A percentile compares a stretch with the other conserved stretches of the same genome.
Evolutionary conservation across 2,888 invertebrate genomes (phyloP).

Genomic region (Trisateles emortualis): DNA sequence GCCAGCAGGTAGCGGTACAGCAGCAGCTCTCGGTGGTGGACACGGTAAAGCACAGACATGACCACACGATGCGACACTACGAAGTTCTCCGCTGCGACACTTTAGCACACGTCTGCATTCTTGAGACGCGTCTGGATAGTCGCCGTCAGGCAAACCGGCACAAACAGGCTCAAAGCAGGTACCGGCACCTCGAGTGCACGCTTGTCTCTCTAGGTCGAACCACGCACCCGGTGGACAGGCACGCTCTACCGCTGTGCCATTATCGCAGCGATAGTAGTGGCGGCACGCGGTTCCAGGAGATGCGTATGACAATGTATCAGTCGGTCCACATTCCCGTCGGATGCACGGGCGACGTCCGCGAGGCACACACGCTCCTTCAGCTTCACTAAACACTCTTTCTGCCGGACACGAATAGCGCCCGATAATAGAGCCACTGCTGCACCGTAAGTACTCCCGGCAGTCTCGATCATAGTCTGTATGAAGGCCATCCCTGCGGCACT

Average conservation of each 20-base stretch:
- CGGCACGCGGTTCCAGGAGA: slow-evolving; percentile 86
- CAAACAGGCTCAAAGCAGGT: slow-evolving; percentile 88
- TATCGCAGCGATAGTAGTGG: slow-evolving; percentile 86
- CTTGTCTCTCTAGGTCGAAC: slow-evolving; percentile 85
- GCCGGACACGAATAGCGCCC: slow-evolving; percentile 72
- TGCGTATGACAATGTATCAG: slow-evolving; percentile 79
- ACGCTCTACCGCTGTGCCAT: slow-evolving; percentile 78
- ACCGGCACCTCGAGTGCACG: slow-evolving; percentile 83
- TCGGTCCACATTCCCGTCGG: slow-evolving; percentile 70
- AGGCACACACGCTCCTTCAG: slow-evolving; percentile 74
- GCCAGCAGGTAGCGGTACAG: slow-evolving; percentile 81
- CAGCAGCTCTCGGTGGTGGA: slow-evolving; percentile 74
- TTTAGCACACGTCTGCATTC: slow-evolving; percentile 83
- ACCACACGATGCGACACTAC: slow-evolving; percentile 68
- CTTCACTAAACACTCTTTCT: slow-evolving; percentile 77
- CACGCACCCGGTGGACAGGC: slow-evolving; percentile 84
- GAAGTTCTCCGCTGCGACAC: slow-evolving; percentile 81
- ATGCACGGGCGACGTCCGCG: slow-evolving; percentile 71
- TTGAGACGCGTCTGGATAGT: slow-evolving; percentile 86
- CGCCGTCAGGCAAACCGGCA: slow-evolving; percentile 85
- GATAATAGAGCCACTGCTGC: slow-evolving; percentile 62
- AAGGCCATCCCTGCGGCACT: slow-evolving; percentile 76
- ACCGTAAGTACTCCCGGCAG: slow-evolving; percentile 80
- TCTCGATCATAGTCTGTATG: slow-evolving; percentile 76
- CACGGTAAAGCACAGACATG: slow-evolving; percentile 63